A percentile compares a stretch with the other conserved stretches of the same genome.
Conservation (phyloP, 2,888 invertebrate species). For the Acholoe squamosa region DNA sequence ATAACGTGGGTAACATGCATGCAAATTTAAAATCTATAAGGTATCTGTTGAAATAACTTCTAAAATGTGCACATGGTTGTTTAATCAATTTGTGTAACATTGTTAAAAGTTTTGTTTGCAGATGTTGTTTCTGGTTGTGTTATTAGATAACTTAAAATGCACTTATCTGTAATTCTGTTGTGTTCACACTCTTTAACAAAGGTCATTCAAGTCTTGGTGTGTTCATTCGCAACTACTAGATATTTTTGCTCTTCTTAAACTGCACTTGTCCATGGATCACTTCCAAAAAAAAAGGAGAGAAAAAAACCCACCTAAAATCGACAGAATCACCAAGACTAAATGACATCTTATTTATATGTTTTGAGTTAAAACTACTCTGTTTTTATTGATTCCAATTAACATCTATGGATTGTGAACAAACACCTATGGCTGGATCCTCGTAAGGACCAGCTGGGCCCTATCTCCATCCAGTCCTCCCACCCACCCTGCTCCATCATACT, state of each 20-base stretch:
- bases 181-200: constrained; percentile 17
- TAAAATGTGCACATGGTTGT: background rate
- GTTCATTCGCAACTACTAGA: background rate
- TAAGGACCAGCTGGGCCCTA: background rate
- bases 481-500: background rate
- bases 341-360: background rate
- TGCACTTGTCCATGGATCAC: no score
- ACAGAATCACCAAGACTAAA: constrained; percentile 22
- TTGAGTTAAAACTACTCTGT: background rate
- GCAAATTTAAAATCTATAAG: no score
- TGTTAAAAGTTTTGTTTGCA: constrained; percentile 24
- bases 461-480: background rate
- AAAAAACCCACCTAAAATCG: background rate
- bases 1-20: no score
- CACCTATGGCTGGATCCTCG: background rate
- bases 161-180: background rate
- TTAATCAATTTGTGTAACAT: constrained; percentile 19
- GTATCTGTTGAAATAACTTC: no score
- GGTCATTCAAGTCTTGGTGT: background rate
- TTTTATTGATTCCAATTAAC: background rate
- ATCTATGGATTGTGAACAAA: constrained; percentile 47
- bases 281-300: background rate
- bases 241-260: no score
- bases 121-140: background rate
- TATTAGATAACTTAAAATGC: background rate